Percentiles rank a stretch among this genome's conserved stretches.
These are phyloP conservation scores for Salvelinus sp. DNA, from an alignment of 2,113 vertebrate genomes.

Conservation along the genomic window DNA sequence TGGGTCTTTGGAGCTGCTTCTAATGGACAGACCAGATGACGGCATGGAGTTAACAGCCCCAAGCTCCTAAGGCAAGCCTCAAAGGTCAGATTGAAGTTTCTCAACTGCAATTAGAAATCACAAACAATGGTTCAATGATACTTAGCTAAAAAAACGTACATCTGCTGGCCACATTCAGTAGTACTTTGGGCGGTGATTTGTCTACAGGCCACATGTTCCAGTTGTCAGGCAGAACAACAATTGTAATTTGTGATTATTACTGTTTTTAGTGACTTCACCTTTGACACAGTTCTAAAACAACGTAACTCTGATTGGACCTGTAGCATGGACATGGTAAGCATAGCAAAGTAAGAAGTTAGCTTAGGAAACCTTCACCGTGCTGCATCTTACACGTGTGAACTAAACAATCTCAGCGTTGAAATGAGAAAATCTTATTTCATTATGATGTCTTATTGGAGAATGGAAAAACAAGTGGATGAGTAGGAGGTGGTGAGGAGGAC, in stretches of 20 bases:
- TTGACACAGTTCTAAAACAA: too few relatives aligned
- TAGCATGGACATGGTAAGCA: too few relatives aligned
- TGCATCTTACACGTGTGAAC: too few relatives aligned
- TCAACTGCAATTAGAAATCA: too few relatives aligned
- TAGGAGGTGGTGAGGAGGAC: constrained; percentile 20
- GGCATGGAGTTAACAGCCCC: background rate
- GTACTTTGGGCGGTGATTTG: background rate
- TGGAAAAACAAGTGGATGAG: background rate
- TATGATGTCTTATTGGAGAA: too few relatives aligned
- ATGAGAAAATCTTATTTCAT: too few relatives aligned
- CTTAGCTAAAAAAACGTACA: background rate
- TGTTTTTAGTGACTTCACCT: too few relatives aligned
- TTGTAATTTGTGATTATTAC: background rate
- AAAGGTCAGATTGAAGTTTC: background rate
- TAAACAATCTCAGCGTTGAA: too few relatives aligned
- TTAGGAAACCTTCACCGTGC: background rate
- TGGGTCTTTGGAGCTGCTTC: background rate
- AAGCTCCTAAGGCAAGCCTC: background rate
- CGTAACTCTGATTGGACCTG: too few relatives aligned
- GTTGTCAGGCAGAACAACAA: too few relatives aligned
- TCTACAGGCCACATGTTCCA: too few relatives aligned
- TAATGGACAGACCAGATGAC: background rate
- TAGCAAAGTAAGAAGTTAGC: background rate
- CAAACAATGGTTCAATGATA: background rate
- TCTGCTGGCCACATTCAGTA: background rate